A percentile compares a stretch with the other conserved stretches of the same genome.
These are phyloP conservation scores for Bombus balteatus DNA, from an alignment of 1,140 invertebrate species.

Conservation along the genomic window DNA sequence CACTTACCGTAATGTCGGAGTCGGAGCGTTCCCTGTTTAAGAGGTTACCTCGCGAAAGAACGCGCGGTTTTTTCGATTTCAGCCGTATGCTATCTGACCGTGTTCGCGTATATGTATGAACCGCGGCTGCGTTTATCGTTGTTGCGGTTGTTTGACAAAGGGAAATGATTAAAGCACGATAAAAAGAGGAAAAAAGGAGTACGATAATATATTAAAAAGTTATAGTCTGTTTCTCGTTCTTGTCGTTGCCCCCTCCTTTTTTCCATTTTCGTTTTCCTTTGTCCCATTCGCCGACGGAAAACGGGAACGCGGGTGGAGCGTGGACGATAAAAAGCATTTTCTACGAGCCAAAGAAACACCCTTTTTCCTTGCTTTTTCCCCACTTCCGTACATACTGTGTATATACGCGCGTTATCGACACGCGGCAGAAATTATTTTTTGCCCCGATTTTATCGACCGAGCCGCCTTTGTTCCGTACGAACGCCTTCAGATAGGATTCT, in stretches of 20 bases:
- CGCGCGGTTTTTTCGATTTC: constrained; percentile 61
- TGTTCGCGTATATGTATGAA: background rate
- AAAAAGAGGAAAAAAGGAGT: constrained; percentile 31
- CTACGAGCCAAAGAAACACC: constrained; percentile 3
- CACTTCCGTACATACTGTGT: background rate
- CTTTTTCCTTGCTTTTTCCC: background rate
- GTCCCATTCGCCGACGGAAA: constrained; percentile 4
- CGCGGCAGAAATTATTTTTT: constrained; percentile 39
- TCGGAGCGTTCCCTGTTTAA: constrained; percentile 64
- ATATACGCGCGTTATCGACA: constrained; percentile 12
- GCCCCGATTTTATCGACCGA: constrained; percentile 24
- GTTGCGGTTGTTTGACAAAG: constrained; percentile 18
- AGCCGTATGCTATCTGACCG: constrained; percentile 20
- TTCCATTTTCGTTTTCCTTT: constrained; percentile 3
- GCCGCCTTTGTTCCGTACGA: constrained; percentile 34
- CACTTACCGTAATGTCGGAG: constrained; percentile 45
- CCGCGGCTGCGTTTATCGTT: constrained; percentile 8
- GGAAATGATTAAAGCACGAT: constrained; percentile 30
- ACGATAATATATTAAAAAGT: constrained; percentile 48
- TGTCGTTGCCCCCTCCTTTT: background rate
- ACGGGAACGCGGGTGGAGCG: background rate
- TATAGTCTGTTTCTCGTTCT: constrained; percentile 24
- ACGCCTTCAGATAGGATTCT: constrained; percentile 42
- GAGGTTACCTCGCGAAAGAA: constrained; percentile 58
- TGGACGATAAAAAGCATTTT: constrained; percentile 39